phyloP scores from a whole-genome alignment of 2,113 vertebrate species.

The Rhinolophus ferrumequinum region DNA sequence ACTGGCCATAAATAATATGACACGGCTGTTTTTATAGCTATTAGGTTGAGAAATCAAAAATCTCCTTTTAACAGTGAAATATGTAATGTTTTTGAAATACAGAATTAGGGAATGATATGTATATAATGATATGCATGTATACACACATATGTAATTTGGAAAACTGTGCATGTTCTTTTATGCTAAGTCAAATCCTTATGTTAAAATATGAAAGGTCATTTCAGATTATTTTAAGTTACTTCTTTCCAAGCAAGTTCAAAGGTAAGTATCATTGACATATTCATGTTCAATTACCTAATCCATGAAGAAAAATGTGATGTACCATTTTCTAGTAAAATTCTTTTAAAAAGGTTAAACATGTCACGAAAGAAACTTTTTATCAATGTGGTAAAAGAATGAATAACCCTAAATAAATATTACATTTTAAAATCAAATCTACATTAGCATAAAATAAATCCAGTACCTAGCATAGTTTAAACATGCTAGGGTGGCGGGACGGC shows the following conservation, averaged over 20 bases:
- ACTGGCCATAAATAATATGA: background rate
- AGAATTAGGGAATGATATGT: background rate
- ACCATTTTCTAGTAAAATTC: background rate
- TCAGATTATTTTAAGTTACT: background rate
- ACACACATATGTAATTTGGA: background rate
- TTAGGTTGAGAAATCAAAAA: background rate
- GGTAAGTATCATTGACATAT: background rate
- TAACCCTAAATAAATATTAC: background rate
- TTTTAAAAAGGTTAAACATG: constrained; percentile 20
- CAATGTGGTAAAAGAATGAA: background rate
- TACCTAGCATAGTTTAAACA: constrained; percentile 24
- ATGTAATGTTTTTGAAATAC: background rate
- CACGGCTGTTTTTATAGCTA: background rate
- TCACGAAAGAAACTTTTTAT: background rate
- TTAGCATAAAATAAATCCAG: background rate
- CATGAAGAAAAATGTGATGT: constrained; percentile 35
- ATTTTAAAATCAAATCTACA: constrained; percentile 59
- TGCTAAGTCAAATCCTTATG: background rate
- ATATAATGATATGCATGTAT: background rate
- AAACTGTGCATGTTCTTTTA: background rate
- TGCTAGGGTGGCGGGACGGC: background rate
- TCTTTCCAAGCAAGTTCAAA: constrained; percentile 17
- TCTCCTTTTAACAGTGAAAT: background rate
- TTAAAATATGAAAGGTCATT: background rate
- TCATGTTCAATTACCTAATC: constrained; percentile 11